Evolutionary conservation across 2,797 vertebrate species (phyloP).

Genomic region (Schizopygopsis pylzovi): DNA sequence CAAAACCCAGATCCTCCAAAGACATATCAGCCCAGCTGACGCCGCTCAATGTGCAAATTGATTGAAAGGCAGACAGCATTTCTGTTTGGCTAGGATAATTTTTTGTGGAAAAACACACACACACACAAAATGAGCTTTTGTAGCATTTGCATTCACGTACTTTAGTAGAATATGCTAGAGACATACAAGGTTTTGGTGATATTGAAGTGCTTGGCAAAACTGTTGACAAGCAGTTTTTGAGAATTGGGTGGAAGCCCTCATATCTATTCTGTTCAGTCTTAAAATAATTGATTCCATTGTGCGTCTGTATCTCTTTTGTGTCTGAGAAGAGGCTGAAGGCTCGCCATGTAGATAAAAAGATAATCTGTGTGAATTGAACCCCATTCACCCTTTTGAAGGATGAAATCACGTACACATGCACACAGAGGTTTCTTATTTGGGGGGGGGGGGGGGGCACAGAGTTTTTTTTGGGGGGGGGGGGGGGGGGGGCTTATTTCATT

Average conservation of each 20-base stretch:
- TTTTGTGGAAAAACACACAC: neutral
- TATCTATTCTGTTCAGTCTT: neutral
- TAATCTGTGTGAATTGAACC: conserved; percentile 47
- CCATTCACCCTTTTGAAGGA: conserved; percentile 40
- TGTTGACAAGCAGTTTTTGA: neutral
- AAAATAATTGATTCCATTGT: conserved; percentile 24
- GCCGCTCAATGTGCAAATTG: neutral
- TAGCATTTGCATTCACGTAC: neutral
- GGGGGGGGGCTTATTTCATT: conserved; percentile 51
- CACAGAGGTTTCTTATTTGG: neutral
- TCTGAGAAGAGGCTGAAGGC: conserved; percentile 31
- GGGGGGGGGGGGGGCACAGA: neutral
- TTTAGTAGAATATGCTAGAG: neutral
- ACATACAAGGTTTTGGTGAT: neutral
- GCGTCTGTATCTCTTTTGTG: conserved; percentile 36
- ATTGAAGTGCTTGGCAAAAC: neutral
- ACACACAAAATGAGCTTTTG: too few relatives aligned
- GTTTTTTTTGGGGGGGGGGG: too few relatives aligned
- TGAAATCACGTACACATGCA: conserved; percentile 33
- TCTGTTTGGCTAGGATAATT: neutral
- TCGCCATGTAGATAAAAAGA: conserved; percentile 38
- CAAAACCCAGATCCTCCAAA: neutral
- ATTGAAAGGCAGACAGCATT: neutral
- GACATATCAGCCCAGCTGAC: too few relatives aligned
- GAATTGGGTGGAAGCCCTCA: neutral